Evolutionary conservation across 2,888 invertebrate species (phyloP).

Genomic region (Carterocephalus palaemon): DNA sequence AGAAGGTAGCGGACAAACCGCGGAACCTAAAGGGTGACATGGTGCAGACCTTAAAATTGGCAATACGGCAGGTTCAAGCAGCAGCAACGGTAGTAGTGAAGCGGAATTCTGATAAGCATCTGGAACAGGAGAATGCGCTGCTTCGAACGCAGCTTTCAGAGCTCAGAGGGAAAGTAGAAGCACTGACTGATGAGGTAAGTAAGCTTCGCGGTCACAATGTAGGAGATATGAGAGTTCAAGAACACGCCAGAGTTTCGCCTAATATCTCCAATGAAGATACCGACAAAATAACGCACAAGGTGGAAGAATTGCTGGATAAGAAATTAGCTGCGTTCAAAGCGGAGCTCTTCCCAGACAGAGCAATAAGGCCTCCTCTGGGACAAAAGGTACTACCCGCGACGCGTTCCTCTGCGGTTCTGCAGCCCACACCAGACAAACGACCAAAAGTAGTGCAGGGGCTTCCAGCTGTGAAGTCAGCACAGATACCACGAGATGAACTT

Average conservation of each 20-base stretch:
- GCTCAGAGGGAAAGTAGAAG: neutral
- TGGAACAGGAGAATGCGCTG: neutral
- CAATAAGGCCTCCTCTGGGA: neutral
- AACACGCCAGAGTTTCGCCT: too few species aligned
- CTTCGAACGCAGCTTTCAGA: neutral
- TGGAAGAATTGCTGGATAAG: too few species aligned
- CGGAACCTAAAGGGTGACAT: neutral
- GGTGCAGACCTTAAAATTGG: neutral
- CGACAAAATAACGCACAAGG: too few species aligned
- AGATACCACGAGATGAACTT: neutral
- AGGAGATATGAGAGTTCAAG: too few species aligned
- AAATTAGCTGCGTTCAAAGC: neutral
- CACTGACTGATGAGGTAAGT: neutral
- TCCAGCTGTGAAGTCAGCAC: neutral
- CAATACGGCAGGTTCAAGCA: too few species aligned
- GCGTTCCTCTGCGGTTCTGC: too few species aligned
- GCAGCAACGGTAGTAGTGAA: neutral
- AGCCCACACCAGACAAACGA: too few species aligned
- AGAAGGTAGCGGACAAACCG: too few species aligned
- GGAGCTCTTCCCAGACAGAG: neutral
- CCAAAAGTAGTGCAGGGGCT: neutral
- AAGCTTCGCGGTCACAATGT: too few species aligned
- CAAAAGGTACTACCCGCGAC: neutral
- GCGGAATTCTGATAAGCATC: neutral
- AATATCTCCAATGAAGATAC: too few species aligned